Conservation (phyloP, 1,140 invertebrate genomes). For the Geopemphigus sp. region DNA sequence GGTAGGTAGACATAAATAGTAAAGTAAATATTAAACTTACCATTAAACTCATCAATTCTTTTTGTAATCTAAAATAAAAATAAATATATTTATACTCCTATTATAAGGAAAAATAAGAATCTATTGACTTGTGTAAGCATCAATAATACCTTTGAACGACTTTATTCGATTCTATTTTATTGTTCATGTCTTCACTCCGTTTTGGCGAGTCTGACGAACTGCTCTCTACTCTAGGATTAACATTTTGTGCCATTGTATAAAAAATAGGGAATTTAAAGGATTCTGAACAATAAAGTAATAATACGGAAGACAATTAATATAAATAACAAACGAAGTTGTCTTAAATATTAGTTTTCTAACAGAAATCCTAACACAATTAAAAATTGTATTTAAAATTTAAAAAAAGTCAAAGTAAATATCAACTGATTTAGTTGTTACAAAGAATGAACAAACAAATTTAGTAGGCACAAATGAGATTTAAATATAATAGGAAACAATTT, state of each 20-base stretch:
- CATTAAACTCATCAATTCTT: slow-evolving; percentile 81
- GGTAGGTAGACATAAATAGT: background rate
- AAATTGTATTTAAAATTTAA: background rate
- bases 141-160: slow-evolving; percentile 73
- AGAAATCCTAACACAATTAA: background rate
- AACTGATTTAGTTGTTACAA: background rate
- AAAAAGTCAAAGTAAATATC: background rate
- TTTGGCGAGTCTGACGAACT: slow-evolving; percentile 66
- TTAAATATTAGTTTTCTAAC: too few relatives aligned
- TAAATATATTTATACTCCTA: slow-evolving; percentile 46
- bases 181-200: slow-evolving; percentile 69
- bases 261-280: background rate
- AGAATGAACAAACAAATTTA: background rate
- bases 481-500: background rate
- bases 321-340: background rate
- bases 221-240: slow-evolving; percentile 69
- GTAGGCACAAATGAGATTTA: too few relatives aligned
- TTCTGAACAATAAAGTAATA: background rate
- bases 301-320: background rate
- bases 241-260: slow-evolving; percentile 73
- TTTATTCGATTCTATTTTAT: slow-evolving; percentile 75
- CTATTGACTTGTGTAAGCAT: background rate
- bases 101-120: background rate
- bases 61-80: slow-evolving; percentile 68
- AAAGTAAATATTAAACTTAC: slow-evolving; percentile 51